These are phyloP conservation scores for Drosophila simulans DNA, from an alignment of 1,140 invertebrate genomes.

Conservation along the genomic window DNA sequence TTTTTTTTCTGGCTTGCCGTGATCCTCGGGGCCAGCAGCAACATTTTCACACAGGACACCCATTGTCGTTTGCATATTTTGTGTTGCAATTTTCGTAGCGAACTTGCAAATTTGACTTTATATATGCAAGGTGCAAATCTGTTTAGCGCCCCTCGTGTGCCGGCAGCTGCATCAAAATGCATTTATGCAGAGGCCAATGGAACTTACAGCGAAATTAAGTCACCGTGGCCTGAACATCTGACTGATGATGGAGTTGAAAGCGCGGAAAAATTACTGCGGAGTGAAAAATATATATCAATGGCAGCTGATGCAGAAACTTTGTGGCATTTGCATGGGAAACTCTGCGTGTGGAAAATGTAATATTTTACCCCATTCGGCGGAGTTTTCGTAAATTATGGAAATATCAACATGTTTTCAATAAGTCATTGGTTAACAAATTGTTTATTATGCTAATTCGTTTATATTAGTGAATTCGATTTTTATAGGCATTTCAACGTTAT, in stretches of 20 bases:
- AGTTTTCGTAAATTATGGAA: slow-evolving; percentile 12
- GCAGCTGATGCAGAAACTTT: slow-evolving; percentile 19
- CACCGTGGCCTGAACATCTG: slow-evolving; percentile 26
- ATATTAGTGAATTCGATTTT: too few relatives aligned
- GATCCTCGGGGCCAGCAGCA: slow-evolving; percentile 36
- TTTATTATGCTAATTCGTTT: not conserved
- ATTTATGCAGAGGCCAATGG: slow-evolving; percentile 72
- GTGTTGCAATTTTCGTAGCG: slow-evolving; percentile 66
- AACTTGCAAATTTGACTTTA: slow-evolving; percentile 77
- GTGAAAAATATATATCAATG: slow-evolving; percentile 11
- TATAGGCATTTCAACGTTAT: too few relatives aligned
- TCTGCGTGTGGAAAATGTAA: not conserved
- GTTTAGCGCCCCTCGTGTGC: slow-evolving; percentile 60
- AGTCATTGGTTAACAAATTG: too few relatives aligned
- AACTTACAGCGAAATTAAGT: slow-evolving; percentile 61
- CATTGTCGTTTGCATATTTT: slow-evolving; percentile 75
- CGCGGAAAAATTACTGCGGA: slow-evolving; percentile 12
- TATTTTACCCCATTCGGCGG: not conserved
- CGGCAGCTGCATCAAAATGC: slow-evolving; percentile 63
- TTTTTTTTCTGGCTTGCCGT: slow-evolving; percentile 27
- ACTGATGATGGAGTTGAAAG: slow-evolving; percentile 33
- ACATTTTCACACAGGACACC: slow-evolving; percentile 28
- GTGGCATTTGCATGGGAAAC: slow-evolving; percentile 3
- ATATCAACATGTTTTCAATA: not conserved
- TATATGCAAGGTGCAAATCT: slow-evolving; percentile 77